Evolutionary conservation across 2,888 invertebrate species (phyloP), one percentile per base, ranked within the genome.

Genomic region (Abscondita cerata): DNA sequence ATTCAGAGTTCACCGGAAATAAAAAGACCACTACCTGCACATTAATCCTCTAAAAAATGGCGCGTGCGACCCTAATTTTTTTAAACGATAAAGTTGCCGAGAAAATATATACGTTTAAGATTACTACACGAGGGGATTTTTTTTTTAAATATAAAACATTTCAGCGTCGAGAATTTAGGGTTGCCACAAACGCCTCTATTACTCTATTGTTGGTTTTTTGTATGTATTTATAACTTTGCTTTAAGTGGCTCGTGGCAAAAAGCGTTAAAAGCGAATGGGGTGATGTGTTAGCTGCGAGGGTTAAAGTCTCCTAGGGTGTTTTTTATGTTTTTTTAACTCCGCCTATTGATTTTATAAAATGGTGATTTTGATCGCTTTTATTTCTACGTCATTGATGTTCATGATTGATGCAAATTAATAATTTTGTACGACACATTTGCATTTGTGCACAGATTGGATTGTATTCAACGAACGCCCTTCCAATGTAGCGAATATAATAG

Each of bases 251-350:
- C 54, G 47, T 12, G 54, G 56, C 52, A 58, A 62, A 62, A 60
- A 55, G 60, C 57, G 57, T 52, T 48, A 41, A 65, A 54, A 55
- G 52, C 54, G 62, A 56, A 62, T 59, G 36, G 56, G 56, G 48
- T 59, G 52, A 62, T 33, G 59, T n/a, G n/a, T 65, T 62, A 54
- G 48, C 41, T 34, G 62, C 57, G 59, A 56, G 65, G n/a, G 56
- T 61, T 61, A 64, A 44, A 64, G 51, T 40, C 12, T 57, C 58
- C 16, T 65, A 59, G 59, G 65, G 62, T 54, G 62, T 68, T 68
- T 70, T 70, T 70, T 70, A 68, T 70, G 52, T 62, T 57, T 64
- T 68, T 65, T 67, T 64, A 67, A 52, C 70, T 60, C 60, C 70
- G 67, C 67, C 70, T 65, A 47, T 59, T 53, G 33, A 41, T 15